These are phyloP conservation scores for Drosophila saltans DNA, from an alignment of 1,140 invertebrate species.

Conservation along the genomic window DNA sequence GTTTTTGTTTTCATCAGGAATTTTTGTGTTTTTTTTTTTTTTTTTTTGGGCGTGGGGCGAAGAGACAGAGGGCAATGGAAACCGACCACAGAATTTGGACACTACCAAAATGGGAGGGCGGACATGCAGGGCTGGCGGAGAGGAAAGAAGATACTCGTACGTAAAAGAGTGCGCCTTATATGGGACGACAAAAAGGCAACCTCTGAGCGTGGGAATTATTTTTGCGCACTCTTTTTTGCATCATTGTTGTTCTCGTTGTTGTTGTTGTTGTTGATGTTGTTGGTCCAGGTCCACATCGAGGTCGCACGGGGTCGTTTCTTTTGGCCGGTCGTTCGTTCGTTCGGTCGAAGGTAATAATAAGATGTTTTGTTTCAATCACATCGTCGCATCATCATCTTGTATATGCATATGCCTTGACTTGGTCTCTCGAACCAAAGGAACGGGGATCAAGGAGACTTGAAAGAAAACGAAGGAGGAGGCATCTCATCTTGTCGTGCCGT, in stretches of 20 bases:
- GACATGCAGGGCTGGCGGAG: slow-evolving; percentile 1
- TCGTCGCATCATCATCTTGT: slow-evolving; percentile 67
- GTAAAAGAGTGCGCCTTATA: slow-evolving; percentile 71
- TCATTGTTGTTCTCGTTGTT: slow-evolving; percentile 29
- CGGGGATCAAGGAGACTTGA: neutral
- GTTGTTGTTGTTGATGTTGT: slow-evolving; percentile 20
- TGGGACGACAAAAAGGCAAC: slow-evolving; percentile 68
- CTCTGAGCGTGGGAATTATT: slow-evolving; percentile 74
- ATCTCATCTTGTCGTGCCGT: slow-evolving; percentile 14
- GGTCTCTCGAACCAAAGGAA: neutral
- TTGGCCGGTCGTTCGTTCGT: slow-evolving; percentile 14
- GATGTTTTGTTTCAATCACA: slow-evolving; percentile 82
- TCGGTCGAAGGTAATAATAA: slow-evolving; percentile 74
- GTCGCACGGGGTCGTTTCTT: slow-evolving; percentile 75
- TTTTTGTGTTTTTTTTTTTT: neutral
- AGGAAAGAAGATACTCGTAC: slow-evolving; percentile 36
- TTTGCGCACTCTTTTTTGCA: slow-evolving; percentile 62
- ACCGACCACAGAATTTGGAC: slow-evolving; percentile 64
- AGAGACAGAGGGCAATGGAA: slow-evolving; percentile 37
- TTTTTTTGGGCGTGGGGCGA: neutral
- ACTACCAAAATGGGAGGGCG: slow-evolving; percentile 38
- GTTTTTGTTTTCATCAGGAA: slow-evolving; percentile 1
- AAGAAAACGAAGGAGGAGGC: slow-evolving; percentile 7
- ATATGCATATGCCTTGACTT: slow-evolving; percentile 50
- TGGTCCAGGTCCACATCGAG: slow-evolving; percentile 59